Base-by-base conservation (phyloP, 1,140 invertebrate species). In the Watersipora subatra region DNA sequence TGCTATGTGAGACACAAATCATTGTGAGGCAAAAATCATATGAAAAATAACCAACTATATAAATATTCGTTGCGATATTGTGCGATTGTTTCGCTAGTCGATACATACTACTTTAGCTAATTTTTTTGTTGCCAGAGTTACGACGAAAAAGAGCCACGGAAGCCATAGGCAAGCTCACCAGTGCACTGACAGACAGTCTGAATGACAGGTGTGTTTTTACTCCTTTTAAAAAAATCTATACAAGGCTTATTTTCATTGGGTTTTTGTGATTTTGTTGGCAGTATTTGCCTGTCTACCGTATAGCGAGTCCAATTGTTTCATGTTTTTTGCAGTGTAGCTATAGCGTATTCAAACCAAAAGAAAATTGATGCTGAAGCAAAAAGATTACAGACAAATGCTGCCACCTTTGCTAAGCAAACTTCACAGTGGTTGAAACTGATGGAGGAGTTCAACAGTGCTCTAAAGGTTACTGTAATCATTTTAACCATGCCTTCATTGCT, bases 311-410 rank as follows among this genome's bases (percentile, higher is more conserved):
- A n/a, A n/a, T n/a, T n/a, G n/a, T n/a, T n/a, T n/a, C n/a, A n/a
- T n/a, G n/a, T 63, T 80, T 78, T 71, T 78, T 89, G 85, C 27
- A 86, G 85, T 30, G 93, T 98, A 26, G 92, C 94, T 1, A 92
- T 97, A 82, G 94, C 95, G 2, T 99, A 99, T 79, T 83, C 97
- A 46, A 98, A 99, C 81, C 94, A 99, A 78, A 97, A 97, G 75
- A 88, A 92, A 75, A 81, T 99, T 28, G 94, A 99, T 82, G 88
- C 91, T 1, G 95, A 99, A 84, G 93, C 93, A 1, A 97, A 97
- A 80, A 88, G 93, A 69, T 81, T 99, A n/a, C 93, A 97, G 73
- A 86, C 88, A 67, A 95, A 92, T 78, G 92, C 93, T 19, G 87
- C 88, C 22, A 91, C 92, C 74, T 97, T 99, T 83, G 87, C 92